Conservation (phyloP, 2,888 invertebrate genomes). For the Temnothorax ravouxi region DNA sequence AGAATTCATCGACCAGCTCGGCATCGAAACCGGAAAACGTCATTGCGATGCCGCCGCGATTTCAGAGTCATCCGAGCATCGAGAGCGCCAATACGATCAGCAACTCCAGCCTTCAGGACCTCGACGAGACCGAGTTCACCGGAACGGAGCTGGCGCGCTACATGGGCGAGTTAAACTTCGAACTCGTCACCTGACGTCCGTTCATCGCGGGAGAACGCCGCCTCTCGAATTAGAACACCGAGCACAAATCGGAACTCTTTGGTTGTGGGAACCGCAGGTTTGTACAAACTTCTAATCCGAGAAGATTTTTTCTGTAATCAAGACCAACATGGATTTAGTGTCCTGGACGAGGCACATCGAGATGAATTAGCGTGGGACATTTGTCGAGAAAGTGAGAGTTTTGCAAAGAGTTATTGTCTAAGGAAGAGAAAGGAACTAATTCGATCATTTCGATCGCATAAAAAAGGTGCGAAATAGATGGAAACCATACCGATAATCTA, state of each 20-base stretch:
- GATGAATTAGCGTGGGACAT: neutral
- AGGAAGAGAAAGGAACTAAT: neutral
- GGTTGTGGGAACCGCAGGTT: neutral
- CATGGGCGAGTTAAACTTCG: conserved; percentile 90
- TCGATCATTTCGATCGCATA: neutral
- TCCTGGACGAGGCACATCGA: neutral
- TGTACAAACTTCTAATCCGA: neutral
- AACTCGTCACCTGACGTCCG: conserved; percentile 77
- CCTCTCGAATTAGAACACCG: conserved; percentile 4
- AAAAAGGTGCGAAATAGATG: neutral
- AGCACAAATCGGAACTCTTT: neutral
- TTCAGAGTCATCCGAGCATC: conserved; percentile 87
- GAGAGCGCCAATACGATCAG: conserved; percentile 89
- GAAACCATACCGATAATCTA: neutral
- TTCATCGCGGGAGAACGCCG: conserved; percentile 4
- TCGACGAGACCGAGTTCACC: conserved; percentile 90
- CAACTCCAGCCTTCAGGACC: conserved; percentile 92
- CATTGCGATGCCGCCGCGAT: conserved; percentile 79
- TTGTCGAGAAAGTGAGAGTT: neutral
- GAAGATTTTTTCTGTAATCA: neutral
- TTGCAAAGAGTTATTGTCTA: neutral
- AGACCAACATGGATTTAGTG: neutral
- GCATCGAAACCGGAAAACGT: conserved; percentile 77
- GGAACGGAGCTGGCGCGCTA: conserved; percentile 90
- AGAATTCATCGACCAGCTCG: conserved; percentile 23